Evolutionary conservation across 2,888 invertebrate species (phyloP).

Genomic region (Teleogryllus oceanicus): DNA sequence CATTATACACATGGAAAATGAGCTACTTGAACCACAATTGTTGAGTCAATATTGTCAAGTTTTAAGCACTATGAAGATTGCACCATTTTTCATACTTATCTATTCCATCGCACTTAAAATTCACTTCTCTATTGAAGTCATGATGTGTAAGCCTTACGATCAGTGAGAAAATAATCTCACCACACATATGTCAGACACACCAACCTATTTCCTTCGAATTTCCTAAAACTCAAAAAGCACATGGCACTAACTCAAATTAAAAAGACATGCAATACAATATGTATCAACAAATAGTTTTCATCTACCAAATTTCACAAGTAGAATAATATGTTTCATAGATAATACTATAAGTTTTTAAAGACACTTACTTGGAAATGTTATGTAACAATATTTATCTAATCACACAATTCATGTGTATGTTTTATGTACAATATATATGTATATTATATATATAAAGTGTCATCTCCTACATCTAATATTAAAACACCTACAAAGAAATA

Average conservation of each 20-base stretch:
- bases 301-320: conserved; percentile 27
- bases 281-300: background rate
- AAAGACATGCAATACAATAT: conserved; percentile 18
- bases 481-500: conserved; percentile 18
- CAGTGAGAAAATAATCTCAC: conserved; percentile 12
- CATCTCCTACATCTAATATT: background rate
- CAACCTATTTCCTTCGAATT: conserved; percentile 4
- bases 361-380: conserved; percentile 31
- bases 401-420: background rate
- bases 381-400: conserved; percentile 23
- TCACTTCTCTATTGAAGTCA: background rate
- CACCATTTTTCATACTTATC: conserved; percentile 18
- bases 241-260: conserved; percentile 8
- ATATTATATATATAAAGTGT: conserved; percentile 27
- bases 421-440: conserved; percentile 25
- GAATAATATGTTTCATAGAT: conserved; percentile 28
- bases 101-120: conserved; percentile 18
- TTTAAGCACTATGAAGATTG: conserved; percentile 18
- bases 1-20: conserved; percentile 9
- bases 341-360: conserved; percentile 24
- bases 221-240: conserved; percentile 18
- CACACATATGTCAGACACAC: conserved; percentile 18
- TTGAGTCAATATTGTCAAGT: background rate
- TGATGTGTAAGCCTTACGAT: background rate
- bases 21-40: background rate